These are phyloP conservation scores for Pterobdella sp. DNA, from an alignment of 2,888 invertebrate species.

Conservation along the genomic window DNA sequence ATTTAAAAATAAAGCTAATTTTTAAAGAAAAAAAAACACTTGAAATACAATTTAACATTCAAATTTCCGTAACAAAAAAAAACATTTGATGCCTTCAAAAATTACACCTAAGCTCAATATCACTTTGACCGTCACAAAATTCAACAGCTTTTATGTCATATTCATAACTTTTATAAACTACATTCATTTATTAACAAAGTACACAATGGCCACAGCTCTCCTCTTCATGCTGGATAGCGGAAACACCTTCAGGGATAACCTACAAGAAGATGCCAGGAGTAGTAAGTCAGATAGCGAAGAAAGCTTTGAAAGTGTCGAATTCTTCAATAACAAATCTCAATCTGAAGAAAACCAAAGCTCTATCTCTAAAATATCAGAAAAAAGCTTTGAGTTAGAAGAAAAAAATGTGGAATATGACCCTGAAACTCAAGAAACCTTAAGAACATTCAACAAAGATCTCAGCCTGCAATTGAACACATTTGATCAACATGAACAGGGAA, in stretches of 20 bases:
- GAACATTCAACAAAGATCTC: not conserved
- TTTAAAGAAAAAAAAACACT: too few species aligned
- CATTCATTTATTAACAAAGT: not conserved
- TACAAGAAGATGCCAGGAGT: not conserved
- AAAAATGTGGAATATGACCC: not conserved
- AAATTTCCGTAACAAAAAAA: too few species aligned
- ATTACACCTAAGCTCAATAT: not conserved
- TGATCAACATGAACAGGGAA: not conserved
- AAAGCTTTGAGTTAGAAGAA: too few species aligned
- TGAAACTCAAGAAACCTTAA: not conserved
- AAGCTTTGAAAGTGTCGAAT: not conserved
- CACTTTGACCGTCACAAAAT: not conserved
- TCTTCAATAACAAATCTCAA: not conserved
- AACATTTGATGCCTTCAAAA: not conserved
- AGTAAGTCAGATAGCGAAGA: not conserved
- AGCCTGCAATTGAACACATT: not conserved
- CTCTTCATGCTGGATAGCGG: not conserved
- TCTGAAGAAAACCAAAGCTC: too few species aligned
- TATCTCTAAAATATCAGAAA: too few species aligned
- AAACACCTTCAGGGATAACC: not conserved
- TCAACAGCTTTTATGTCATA: not conserved
- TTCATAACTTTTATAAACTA: not conserved
- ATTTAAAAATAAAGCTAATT: too few species aligned
- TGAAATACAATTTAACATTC: too few species aligned
- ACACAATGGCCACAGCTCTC: not conserved